Evolutionary conservation across 2,888 invertebrate species (phyloP).

Genomic region (Euplexia lucipara): DNA sequence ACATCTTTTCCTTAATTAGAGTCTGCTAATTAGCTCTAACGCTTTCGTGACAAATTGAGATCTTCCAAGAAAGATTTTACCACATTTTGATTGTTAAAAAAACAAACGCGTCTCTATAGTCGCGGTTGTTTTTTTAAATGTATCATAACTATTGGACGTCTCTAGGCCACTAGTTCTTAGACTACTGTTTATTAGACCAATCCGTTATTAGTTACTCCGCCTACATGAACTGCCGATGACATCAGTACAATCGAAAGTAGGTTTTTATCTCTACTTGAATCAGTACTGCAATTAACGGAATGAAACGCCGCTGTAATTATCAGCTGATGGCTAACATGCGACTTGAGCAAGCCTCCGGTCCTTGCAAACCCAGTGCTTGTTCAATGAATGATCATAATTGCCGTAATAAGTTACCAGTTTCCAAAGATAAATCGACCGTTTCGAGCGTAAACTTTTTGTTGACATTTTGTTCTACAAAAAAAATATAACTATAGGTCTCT

Average conservation of each 20-base stretch:
- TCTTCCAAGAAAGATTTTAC: slow-evolving; percentile 14
- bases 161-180: slow-evolving; percentile 45
- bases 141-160: slow-evolving; percentile 30
- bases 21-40: slow-evolving; percentile 32
- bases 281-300: slow-evolving; percentile 55
- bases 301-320: slow-evolving; percentile 36
- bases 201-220: slow-evolving; percentile 68
- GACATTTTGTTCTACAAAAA: slow-evolving; percentile 9
- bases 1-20: slow-evolving; percentile 39
- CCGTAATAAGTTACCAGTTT: slow-evolving; percentile 10
- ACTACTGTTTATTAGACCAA: slow-evolving; percentile 58
- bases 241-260: slow-evolving; percentile 86
- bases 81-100: slow-evolving; percentile 12
- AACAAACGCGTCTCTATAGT: neutral
- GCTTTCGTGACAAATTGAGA: slow-evolving; percentile 43
- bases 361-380: slow-evolving; percentile 28
- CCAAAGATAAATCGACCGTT: slow-evolving; percentile 31
- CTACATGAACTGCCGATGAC: slow-evolving; percentile 75
- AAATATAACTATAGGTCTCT: slow-evolving; percentile 1
- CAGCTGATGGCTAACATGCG: slow-evolving; percentile 52
- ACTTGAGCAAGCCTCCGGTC: slow-evolving; percentile 10
- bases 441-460: slow-evolving; percentile 2
- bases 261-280: slow-evolving; percentile 59
- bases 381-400: slow-evolving; percentile 39
- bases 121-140: slow-evolving; percentile 2